Percentiles rank a stretch among this genome's conserved stretches.
Conservation (phyloP, 2,797 vertebrate species). For the Adrianichthys oophorus region DNA sequence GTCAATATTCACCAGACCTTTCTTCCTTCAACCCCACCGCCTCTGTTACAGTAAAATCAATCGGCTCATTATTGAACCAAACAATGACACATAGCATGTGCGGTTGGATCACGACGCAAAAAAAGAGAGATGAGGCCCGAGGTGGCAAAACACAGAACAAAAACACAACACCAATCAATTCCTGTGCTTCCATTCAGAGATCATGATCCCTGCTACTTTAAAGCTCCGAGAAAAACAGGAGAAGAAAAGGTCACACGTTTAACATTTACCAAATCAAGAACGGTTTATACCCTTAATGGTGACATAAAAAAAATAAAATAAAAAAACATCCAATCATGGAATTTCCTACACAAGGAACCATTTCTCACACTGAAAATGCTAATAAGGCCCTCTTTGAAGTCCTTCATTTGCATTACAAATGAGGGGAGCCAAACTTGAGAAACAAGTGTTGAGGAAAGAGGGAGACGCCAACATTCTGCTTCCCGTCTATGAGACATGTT, state of each 20-base stretch:
- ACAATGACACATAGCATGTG: constrained; percentile 53
- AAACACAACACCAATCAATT: constrained; percentile 67
- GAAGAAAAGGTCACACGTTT: constrained; percentile 56
- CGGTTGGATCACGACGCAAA: constrained; percentile 21
- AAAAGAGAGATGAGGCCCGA: constrained; percentile 52
- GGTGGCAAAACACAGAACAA: constrained; percentile 59
- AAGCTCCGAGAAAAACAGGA: constrained; percentile 40
- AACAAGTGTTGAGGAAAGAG: constrained; percentile 42
- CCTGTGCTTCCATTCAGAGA: constrained; percentile 52
- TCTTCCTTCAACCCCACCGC: constrained; percentile 26
- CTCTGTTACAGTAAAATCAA: constrained; percentile 58
- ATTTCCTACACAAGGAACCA: constrained; percentile 67
- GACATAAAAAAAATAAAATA: constrained; percentile 13
- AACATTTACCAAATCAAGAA: constrained; percentile 44
- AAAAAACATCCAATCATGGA: constrained; percentile 67
- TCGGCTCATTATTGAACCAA: constrained; percentile 62
- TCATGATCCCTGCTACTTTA: constrained; percentile 48
- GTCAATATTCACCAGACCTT: constrained; percentile 13
- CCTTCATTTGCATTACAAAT: constrained; percentile 91
- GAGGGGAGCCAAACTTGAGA: constrained; percentile 69
- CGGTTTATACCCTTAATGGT: constrained; percentile 7
- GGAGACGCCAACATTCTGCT: constrained; percentile 67
- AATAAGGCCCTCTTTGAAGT: constrained; percentile 87
- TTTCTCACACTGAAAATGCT: constrained; percentile 85
- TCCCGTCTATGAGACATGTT: constrained; percentile 65